Percentiles rank a stretch among this genome's conserved stretches.
phyloP scores from a whole-genome alignment of 2,797 vertebrate genomes.

The Cossypha niveicapilla region DNA sequence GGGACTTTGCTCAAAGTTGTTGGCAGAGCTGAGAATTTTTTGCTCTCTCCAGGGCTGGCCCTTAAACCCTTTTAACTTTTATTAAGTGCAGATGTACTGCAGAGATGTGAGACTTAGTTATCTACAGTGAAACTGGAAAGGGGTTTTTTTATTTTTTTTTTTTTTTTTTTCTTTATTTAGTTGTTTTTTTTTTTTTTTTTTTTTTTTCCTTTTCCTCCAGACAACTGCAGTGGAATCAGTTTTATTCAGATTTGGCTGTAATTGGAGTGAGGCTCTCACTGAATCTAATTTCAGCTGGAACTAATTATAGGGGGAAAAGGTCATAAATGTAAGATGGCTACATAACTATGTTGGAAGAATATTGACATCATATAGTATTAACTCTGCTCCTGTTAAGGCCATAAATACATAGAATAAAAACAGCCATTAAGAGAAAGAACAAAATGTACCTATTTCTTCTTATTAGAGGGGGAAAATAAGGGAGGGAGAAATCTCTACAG shows the following conservation, averaged over 20 bases:
- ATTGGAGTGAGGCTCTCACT: conserved; percentile 70
- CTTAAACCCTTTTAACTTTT: conserved; percentile 39
- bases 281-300: conserved; percentile 78
- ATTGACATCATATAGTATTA: conserved; percentile 69
- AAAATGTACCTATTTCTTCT: conserved; percentile 46
- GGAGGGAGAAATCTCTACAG: neutral
- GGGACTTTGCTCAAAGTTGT: neutral
- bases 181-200: no score
- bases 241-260: conserved; percentile 76
- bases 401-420: conserved; percentile 57
- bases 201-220: neutral
- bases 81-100: conserved; percentile 28
- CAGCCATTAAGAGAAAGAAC: conserved; percentile 21
- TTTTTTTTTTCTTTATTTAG: no score
- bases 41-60: neutral
- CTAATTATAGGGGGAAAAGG: conserved; percentile 77
- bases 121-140: conserved; percentile 17
- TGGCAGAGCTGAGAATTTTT: neutral
- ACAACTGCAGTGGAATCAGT: conserved; percentile 55
- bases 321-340: conserved; percentile 68
- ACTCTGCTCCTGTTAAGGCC: conserved; percentile 58
- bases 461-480: conserved; percentile 12
- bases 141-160: neutral
- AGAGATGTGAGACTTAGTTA: conserved; percentile 12
- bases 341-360: conserved; percentile 68